Percentiles rank a stretch among this genome's conserved stretches.
Conservation (phyloP, 1,140 invertebrate genomes). For the Ips typographus region DNA sequence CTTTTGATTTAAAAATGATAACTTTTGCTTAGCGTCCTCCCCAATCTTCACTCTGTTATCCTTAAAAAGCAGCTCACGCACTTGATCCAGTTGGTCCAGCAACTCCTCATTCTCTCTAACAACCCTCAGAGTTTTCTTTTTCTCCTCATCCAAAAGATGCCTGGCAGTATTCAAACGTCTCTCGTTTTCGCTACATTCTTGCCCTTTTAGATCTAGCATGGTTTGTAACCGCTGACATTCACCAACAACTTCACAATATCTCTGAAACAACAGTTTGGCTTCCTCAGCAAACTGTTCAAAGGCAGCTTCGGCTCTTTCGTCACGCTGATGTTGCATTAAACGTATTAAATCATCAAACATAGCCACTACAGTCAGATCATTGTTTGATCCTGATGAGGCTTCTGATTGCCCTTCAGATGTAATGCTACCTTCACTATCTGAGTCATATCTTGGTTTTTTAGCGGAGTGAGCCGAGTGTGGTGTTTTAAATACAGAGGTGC, state of each 20-base stretch:
- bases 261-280: constrained; percentile 34
- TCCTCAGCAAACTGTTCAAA: constrained; percentile 43
- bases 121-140: constrained; percentile 61
- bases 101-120: constrained; percentile 66
- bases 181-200: constrained; percentile 60
- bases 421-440: constrained; percentile 45
- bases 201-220: constrained; percentile 40
- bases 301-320: constrained; percentile 37
- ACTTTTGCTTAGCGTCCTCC: constrained; percentile 77
- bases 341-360: constrained; percentile 47
- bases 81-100: constrained; percentile 70
- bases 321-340: constrained; percentile 31
- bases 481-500: no score
- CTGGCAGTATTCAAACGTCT: constrained; percentile 76
- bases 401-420: constrained; percentile 7
- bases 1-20: constrained; percentile 63
- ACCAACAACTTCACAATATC: constrained; percentile 35
- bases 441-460: neutral
- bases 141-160: constrained; percentile 76
- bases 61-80: constrained; percentile 71
- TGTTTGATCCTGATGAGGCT: constrained; percentile 27
- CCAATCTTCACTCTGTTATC: constrained; percentile 67
- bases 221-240: constrained; percentile 42
- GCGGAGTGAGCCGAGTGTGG: no score
- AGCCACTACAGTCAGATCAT: constrained; percentile 44